Evolutionary conservation across 2,888 invertebrate genomes (phyloP).

Genomic region (Spicauda simplicius): DNA sequence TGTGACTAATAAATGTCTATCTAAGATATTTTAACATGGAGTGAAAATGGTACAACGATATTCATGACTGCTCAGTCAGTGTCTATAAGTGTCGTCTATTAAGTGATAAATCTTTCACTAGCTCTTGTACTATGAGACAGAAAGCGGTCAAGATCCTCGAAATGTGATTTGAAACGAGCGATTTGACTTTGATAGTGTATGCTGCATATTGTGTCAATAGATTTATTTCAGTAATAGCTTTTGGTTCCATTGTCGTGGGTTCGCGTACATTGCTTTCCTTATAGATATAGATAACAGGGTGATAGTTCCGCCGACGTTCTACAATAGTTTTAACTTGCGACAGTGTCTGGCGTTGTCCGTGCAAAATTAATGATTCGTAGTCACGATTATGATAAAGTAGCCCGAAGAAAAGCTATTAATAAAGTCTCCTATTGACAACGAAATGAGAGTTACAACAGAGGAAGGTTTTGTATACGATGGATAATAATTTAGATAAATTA

Average conservation of each 20-base stretch:
- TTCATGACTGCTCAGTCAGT: conserved; percentile 13
- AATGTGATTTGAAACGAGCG: conserved; percentile 39
- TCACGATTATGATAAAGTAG: conserved; percentile 34
- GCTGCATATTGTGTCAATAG: conserved; percentile 31
- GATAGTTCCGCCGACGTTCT: conserved; percentile 23
- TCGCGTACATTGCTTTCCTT: conserved; percentile 20
- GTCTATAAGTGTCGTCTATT: conserved; percentile 25
- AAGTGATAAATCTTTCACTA: conserved; percentile 35
- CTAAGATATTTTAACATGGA: not conserved
- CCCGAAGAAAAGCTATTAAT: conserved; percentile 25
- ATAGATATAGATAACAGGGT: conserved; percentile 15
- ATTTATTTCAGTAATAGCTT: conserved; percentile 35
- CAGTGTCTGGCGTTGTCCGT: conserved; percentile 19
- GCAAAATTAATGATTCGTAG: conserved; percentile 34
- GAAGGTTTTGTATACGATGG: conserved; percentile 9
- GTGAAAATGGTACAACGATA: conserved; percentile 13
- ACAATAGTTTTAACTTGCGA: conserved; percentile 27
- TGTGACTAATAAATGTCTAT: not conserved
- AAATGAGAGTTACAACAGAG: conserved; percentile 14
- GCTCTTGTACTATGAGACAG: conserved; percentile 45
- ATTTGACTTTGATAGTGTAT: conserved; percentile 33
- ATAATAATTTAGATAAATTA: conserved; percentile 17
- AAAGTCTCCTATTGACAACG: conserved; percentile 5
- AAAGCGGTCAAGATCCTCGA: conserved; percentile 52
- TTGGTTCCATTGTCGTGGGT: conserved; percentile 32